Evolutionary conservation across 2,888 invertebrate genomes (phyloP).

Genomic region (Adelphocoris suturalis): DNA sequence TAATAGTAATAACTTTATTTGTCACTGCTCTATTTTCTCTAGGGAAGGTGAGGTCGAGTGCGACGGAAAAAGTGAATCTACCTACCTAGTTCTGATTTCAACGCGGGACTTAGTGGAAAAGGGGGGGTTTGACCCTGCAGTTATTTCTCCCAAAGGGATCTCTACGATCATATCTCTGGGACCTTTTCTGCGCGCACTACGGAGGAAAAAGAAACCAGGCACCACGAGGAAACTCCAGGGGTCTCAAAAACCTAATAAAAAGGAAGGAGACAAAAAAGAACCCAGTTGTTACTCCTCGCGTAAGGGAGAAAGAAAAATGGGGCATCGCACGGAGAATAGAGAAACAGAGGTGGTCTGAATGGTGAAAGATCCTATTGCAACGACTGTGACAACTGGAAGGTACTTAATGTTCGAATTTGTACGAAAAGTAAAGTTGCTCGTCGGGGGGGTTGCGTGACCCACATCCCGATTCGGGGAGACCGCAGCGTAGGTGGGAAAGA

Average conservation of each 20-base stretch:
- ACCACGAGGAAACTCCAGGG: background rate
- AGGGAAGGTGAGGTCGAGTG: background rate
- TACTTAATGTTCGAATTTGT: constrained; percentile 6
- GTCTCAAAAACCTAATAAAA: background rate
- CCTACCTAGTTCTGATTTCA: background rate
- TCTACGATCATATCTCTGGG: background rate
- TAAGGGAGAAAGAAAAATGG: background rate
- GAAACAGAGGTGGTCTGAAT: background rate
- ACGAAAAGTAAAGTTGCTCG: constrained; percentile 52
- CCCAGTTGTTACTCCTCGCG: too few relatives aligned
- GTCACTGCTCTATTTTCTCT: background rate
- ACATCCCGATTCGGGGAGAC: constrained; percentile 29
- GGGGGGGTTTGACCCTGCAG: background rate
- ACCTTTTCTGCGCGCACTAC: background rate
- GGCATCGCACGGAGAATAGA: background rate
- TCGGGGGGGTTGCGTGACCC: constrained; percentile 34
- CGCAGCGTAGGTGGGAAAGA: background rate
- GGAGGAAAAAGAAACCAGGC: background rate
- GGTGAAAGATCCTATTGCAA: background rate
- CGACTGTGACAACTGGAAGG: constrained; percentile 8
- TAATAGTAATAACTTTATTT: background rate
- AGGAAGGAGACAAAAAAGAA: too few relatives aligned
- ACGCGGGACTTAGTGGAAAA: background rate
- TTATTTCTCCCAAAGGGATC: background rate
- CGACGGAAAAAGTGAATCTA: background rate